These are phyloP conservation scores for Drosophila paulistorum DNA, from an alignment of 1,140 invertebrate genomes.

Conservation along the genomic window DNA sequence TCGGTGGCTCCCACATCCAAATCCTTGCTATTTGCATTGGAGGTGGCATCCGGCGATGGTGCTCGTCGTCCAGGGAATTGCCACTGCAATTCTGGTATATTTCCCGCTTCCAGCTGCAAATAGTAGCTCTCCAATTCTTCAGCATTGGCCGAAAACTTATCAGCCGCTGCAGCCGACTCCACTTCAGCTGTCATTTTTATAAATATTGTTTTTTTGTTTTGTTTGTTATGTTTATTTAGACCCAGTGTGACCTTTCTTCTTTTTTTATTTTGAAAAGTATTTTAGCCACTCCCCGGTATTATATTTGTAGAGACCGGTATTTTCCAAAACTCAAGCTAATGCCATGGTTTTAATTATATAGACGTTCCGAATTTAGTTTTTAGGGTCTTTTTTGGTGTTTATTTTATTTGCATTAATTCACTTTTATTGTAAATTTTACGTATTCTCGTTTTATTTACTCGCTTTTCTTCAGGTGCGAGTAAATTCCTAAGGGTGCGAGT, in stretches of 20 bases:
- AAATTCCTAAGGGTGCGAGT: too few relatives aligned
- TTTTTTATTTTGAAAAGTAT: background rate
- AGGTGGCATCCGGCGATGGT: constrained; percentile 82
- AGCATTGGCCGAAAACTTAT: constrained; percentile 82
- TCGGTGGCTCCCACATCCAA: constrained; percentile 50
- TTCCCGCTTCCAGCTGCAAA: constrained; percentile 78
- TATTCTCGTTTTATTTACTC: too few relatives aligned
- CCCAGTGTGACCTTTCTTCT: background rate
- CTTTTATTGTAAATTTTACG: too few relatives aligned
- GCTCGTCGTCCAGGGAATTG: constrained; percentile 85
- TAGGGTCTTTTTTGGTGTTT: too few relatives aligned
- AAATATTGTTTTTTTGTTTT: background rate
- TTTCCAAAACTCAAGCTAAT: too few relatives aligned
- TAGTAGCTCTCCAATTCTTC: constrained; percentile 84
- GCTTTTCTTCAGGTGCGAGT: too few relatives aligned
- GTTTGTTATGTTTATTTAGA: background rate
- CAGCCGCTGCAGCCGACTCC: constrained; percentile 52
- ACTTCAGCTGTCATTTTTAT: constrained; percentile 61
- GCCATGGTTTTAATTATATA: too few relatives aligned
- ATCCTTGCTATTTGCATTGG: constrained; percentile 52
- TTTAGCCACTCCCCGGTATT: too few relatives aligned
- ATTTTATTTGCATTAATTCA: too few relatives aligned
- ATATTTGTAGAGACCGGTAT: too few relatives aligned
- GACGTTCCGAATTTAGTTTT: too few relatives aligned
- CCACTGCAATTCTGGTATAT: constrained; percentile 85